phyloP scores from a whole-genome alignment of 2,888 invertebrate species.

The Syrista parreyssii region DNA sequence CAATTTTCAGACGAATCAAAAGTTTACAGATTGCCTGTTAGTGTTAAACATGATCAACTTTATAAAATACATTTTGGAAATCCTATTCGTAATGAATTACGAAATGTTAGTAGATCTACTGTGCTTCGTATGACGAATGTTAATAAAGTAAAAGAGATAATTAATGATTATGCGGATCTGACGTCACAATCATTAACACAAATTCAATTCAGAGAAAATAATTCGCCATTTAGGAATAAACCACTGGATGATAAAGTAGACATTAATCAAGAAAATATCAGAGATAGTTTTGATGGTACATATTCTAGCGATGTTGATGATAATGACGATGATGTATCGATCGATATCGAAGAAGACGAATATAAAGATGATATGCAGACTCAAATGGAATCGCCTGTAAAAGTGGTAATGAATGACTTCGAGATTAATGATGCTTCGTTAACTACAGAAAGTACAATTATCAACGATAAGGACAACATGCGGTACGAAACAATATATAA shows the following conservation, averaged over 20 bases:
- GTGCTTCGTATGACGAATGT: not conserved
- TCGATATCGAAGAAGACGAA: conserved; percentile 3
- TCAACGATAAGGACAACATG: not conserved
- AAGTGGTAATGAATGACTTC: not conserved
- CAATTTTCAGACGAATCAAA: conserved; percentile 57
- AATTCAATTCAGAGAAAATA: not conserved
- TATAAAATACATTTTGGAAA: not conserved
- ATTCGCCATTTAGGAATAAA: not conserved
- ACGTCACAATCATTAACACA: not conserved
- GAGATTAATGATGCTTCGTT: not conserved
- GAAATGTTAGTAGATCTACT: not conserved
- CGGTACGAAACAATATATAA: not conserved
- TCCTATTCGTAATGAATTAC: not conserved
- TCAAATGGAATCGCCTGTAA: conserved; percentile 3
- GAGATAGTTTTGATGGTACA: not conserved
- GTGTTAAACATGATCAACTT: not conserved
- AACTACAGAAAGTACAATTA: not conserved
- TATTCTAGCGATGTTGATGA: conserved; percentile 1
- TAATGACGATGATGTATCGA: conserved; percentile 1
- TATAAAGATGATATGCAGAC: not conserved
- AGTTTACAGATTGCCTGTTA: conserved; percentile 46
- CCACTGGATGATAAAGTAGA: not conserved
- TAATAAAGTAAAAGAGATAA: not conserved
- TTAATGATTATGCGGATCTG: not conserved
- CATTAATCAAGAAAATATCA: not conserved